Conservation (phyloP, 2,113 vertebrate genomes). For the Bubo blakistoni region DNA sequence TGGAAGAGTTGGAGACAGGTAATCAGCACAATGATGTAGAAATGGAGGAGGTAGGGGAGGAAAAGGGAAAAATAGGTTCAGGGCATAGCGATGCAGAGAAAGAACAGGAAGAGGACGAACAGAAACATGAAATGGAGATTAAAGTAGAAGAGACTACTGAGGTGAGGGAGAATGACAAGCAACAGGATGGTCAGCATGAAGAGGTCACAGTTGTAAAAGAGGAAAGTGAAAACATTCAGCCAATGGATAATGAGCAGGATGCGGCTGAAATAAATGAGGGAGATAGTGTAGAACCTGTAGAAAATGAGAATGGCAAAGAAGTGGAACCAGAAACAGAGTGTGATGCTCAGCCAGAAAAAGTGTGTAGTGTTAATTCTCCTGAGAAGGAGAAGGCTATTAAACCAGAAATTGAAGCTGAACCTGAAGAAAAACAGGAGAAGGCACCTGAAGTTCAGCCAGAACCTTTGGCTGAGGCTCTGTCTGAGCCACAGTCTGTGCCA, state of each 20-base stretch:
- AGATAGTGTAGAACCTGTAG: constrained; percentile 73
- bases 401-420: constrained; percentile 68
- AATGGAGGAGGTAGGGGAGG: constrained; percentile 82
- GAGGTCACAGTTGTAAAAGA: constrained; percentile 67
- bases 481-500: constrained; percentile 58
- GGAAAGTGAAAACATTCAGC: constrained; percentile 67
- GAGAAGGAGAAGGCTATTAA: constrained; percentile 65
- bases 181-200: constrained; percentile 74
- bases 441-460: constrained; percentile 64
- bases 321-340: constrained; percentile 70
- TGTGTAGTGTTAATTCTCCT: constrained; percentile 61
- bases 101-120: constrained; percentile 78
- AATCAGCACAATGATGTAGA: constrained; percentile 89
- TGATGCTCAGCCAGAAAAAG: constrained; percentile 71
- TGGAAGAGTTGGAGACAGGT: constrained; percentile 94
- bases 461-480: constrained; percentile 21
- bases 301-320: constrained; percentile 77
- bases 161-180: constrained; percentile 74
- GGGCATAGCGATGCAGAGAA: constrained; percentile 77
- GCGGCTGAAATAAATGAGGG: constrained; percentile 70
- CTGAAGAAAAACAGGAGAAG: constrained; percentile 69
- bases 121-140: constrained; percentile 70
- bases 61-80: constrained; percentile 74
- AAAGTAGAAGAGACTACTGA: constrained; percentile 70
- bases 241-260: constrained; percentile 73